phyloP scores from a whole-genome alignment of 2,888 invertebrate species.

The Mythimna lalbum region DNA sequence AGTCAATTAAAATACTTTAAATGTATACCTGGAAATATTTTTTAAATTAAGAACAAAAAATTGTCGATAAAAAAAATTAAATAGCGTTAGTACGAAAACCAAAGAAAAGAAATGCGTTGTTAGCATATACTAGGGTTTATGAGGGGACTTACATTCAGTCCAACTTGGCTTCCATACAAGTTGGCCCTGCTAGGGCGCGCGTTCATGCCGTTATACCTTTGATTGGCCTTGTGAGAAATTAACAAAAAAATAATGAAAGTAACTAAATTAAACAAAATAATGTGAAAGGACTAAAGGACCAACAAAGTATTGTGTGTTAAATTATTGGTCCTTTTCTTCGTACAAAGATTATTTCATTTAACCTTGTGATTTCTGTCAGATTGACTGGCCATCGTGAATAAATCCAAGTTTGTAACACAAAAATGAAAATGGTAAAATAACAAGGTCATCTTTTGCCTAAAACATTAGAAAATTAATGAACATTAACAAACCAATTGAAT shows the following conservation, averaged over 20 bases:
- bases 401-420: neutral
- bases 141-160: conserved; percentile 83
- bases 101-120: conserved; percentile 35
- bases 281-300: conserved; percentile 1
- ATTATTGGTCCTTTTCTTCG: neutral
- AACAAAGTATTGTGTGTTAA: neutral
- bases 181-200: conserved; percentile 80
- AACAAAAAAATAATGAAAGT: conserved; percentile 38
- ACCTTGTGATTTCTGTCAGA: neutral
- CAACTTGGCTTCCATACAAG: conserved; percentile 83
- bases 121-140: conserved; percentile 39
- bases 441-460: neutral
- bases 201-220: conserved; percentile 83
- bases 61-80: neutral
- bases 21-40: no score
- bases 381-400: neutral
- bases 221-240: conserved; percentile 81
- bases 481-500: neutral
- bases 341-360: neutral
- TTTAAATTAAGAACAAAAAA: neutral
- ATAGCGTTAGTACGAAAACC: conserved; percentile 28
- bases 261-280: conserved; percentile 32
- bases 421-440: neutral
- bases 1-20: no score
- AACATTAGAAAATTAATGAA: neutral